Conservation (phyloP, 2,797 vertebrate genomes). For the Chloroceryle amazona region DNA sequence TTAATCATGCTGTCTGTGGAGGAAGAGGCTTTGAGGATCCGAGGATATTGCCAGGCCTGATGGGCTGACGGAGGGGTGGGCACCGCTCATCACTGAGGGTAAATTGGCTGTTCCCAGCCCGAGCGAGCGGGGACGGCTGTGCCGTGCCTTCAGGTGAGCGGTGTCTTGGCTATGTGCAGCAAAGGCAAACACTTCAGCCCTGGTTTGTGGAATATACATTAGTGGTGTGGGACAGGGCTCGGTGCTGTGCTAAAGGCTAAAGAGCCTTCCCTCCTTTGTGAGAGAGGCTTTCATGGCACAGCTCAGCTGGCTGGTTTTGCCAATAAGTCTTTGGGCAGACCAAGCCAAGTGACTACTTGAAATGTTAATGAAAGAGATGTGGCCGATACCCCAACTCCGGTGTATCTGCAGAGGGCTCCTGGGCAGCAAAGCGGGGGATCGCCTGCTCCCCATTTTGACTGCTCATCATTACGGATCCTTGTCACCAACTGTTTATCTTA, state of each 20-base stretch:
- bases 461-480: accelerated
- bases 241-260: accelerated
- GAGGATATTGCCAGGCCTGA: background rate
- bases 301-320: background rate
- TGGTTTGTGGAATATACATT: background rate
- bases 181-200: background rate
- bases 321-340: background rate
- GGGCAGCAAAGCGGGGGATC: background rate
- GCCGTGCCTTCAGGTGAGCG: background rate
- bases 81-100: background rate
- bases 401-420: background rate
- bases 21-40: constrained; percentile 20
- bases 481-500: background rate
- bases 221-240: background rate
- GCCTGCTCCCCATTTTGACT: background rate
- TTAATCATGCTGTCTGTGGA: constrained; percentile 50
- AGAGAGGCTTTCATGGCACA: background rate
- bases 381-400: background rate
- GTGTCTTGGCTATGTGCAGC: background rate
- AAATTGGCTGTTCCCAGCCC: background rate
- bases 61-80: background rate
- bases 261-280: background rate
- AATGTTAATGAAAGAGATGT: background rate
- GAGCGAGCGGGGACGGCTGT: accelerated
- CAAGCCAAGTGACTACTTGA: constrained; percentile 20